Evolutionary conservation across 2,888 invertebrate species (phyloP), one percentile per base, ranked within the genome.

Genomic region (Mythimna albipuncta): DNA sequence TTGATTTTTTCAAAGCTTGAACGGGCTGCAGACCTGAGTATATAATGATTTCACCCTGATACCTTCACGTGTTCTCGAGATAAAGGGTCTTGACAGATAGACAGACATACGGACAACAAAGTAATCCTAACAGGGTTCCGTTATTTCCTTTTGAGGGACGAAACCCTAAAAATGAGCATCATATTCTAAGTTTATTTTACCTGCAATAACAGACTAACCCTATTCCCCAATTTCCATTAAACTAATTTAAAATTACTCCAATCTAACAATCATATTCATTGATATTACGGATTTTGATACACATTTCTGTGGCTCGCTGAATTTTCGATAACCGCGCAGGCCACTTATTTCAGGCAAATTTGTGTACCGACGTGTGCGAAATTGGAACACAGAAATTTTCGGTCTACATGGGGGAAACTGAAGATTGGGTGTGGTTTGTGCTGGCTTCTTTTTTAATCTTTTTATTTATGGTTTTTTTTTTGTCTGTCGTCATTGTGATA

Each of bases 281-380:
- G 73, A 75, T 72, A 71, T 84, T 67, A 69, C 72, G 80, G 72
- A 76, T 81, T 87, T 85, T 86, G 84, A 88, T 88, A 88, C 87
- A 88, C 82, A 84, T 84, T 84, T 82, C 84, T 83, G 84, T 83
- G 78, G 84, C 83, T 76, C 88, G 83, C 82, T 83, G 89, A 92
- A 91, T 91, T 91, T 92, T 91, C 91, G 91, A 92, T 93, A 91
- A 91, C 89, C 90, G 82, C 89, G 85, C 89, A 77, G 88, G 89
- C 91, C 91, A 91, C 91, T 93, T 93, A 92, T 93, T 92, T 89
- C 86, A 86, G 86, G 88, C 85, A 88, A 93, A 92, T 93, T 93
- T 93, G 92, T 93, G 90, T 88, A 91, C 89, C 88, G 88, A 90
- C 91, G 91, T 91, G 91, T 88, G 82, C 86, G 79, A 92, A 92